Evolutionary conservation across 2,888 invertebrate species (phyloP).

Genomic region (Eupithecia centaureata): DNA sequence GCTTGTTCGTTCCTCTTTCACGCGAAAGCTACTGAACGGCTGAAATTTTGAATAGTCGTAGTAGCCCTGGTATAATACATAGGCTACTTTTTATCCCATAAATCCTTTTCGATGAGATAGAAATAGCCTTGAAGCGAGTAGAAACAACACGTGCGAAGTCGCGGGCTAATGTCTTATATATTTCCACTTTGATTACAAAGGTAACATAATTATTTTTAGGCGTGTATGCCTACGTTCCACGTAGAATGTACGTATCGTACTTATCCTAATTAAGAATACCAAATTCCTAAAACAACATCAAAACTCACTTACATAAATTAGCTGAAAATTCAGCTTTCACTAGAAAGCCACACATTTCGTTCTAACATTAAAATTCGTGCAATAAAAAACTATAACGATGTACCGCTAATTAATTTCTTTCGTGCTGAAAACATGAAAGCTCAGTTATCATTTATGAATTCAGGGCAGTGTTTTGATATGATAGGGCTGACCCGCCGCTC

Average conservation of each 20-base stretch:
- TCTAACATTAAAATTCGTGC: neutral
- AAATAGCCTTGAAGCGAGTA: no score
- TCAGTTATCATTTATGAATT: conserved; percentile 30
- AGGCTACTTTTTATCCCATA: no score
- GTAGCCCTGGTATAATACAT: no score
- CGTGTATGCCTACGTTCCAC: neutral
- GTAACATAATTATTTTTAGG: neutral
- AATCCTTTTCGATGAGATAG: no score
- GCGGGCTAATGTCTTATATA: no score
- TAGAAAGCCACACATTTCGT: neutral
- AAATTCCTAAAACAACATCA: neutral
- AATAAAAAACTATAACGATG: conserved; percentile 4
- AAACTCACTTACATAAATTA: neutral
- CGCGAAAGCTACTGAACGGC: no score
- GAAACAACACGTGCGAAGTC: no score
- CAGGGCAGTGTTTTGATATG: conserved; percentile 27
- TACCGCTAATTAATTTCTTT: conserved; percentile 29
- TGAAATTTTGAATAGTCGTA: no score
- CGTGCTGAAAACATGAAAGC: conserved; percentile 24
- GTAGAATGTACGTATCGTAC: neutral
- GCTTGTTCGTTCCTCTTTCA: no score
- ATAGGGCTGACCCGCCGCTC: conserved; percentile 6
- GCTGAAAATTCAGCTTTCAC: neutral
- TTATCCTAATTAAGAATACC: neutral
- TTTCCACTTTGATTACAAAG: no score